Percentiles rank a stretch among this genome's conserved stretches.
Conservation (phyloP, 2,113 vertebrate genomes). For the Tupaia tana region DNA sequence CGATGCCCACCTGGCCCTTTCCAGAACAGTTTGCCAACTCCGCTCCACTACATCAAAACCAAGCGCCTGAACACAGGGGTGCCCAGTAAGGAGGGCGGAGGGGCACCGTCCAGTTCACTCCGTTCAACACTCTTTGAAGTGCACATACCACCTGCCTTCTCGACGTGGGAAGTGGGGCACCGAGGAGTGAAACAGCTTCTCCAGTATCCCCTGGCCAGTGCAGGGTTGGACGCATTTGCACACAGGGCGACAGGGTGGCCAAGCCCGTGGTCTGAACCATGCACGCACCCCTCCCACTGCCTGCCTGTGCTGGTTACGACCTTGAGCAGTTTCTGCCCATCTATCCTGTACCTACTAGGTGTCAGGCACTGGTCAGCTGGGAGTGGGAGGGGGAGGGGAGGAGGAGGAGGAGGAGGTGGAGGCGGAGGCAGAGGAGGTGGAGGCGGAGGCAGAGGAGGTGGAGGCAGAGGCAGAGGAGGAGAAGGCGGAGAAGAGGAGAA, state of each 20-base stretch:
- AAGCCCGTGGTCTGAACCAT: not conserved
- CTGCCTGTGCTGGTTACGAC: not conserved
- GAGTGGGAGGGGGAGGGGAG: not conserved
- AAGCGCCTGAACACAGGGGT: not conserved
- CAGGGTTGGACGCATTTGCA: not conserved
- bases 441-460: too few species aligned
- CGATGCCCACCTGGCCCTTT: not conserved
- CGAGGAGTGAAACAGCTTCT: not conserved
- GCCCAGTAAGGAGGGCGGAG: not conserved
- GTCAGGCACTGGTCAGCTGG: not conserved
- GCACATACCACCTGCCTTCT: not conserved
- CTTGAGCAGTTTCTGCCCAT: not conserved
- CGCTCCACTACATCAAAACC: not conserved
- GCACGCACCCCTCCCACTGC: not conserved
- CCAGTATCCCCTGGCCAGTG: not conserved
- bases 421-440: too few species aligned
- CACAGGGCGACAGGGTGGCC: not conserved
- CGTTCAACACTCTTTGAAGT: not conserved
- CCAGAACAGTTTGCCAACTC: not conserved
- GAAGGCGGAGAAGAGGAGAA: too few species aligned
- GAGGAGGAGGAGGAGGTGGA: too few species aligned
- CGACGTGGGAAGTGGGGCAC: not conserved
- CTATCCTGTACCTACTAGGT: not conserved
- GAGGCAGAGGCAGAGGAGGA: too few species aligned
- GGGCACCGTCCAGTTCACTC: too few species aligned